These are phyloP conservation scores for Rhinogobio ventralis DNA, from an alignment of 2,797 vertebrate species.

Conservation along the genomic window DNA sequence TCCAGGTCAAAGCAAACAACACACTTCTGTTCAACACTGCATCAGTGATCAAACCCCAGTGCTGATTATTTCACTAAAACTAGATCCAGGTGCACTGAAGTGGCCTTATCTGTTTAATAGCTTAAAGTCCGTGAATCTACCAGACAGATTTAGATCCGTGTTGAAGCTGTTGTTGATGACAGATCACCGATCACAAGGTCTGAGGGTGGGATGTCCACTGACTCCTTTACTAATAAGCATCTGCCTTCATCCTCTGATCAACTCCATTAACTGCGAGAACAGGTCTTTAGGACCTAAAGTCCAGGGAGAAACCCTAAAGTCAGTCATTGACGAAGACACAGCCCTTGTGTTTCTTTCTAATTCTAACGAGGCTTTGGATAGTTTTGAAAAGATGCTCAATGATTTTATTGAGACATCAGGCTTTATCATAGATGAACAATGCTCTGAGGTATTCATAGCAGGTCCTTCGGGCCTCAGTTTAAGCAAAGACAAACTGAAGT, in stretches of 20 bases:
- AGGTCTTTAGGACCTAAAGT: neutral
- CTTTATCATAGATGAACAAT: slow-evolving; percentile 53
- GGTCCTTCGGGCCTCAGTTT: slow-evolving; percentile 1
- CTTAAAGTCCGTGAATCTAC: slow-evolving; percentile 34
- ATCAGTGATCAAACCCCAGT: slow-evolving; percentile 8
- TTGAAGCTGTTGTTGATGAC: slow-evolving; percentile 16
- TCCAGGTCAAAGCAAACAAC: slow-evolving; percentile 29
- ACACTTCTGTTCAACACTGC: neutral
- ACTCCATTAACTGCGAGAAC: slow-evolving; percentile 24
- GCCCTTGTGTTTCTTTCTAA: slow-evolving; percentile 56
- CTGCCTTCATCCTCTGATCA: slow-evolving; percentile 54
- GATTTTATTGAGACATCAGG: slow-evolving; percentile 59
- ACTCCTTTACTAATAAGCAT: slow-evolving; percentile 50
- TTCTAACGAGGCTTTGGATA: slow-evolving; percentile 48
- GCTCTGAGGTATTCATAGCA: slow-evolving; percentile 50
- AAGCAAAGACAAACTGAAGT: neutral
- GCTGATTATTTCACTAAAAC: slow-evolving; percentile 33
- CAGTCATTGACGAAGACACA: slow-evolving; percentile 51
- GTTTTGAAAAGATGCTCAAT: slow-evolving; percentile 58
- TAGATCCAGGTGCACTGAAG: slow-evolving; percentile 34
- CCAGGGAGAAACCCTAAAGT: slow-evolving; percentile 25
- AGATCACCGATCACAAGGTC: slow-evolving; percentile 21
- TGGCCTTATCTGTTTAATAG: slow-evolving; percentile 43
- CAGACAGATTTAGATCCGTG: slow-evolving; percentile 33
- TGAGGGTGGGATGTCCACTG: slow-evolving; percentile 36